phyloP scores from a whole-genome alignment of 2,113 vertebrate species.

The Coturnix japonica region DNA sequence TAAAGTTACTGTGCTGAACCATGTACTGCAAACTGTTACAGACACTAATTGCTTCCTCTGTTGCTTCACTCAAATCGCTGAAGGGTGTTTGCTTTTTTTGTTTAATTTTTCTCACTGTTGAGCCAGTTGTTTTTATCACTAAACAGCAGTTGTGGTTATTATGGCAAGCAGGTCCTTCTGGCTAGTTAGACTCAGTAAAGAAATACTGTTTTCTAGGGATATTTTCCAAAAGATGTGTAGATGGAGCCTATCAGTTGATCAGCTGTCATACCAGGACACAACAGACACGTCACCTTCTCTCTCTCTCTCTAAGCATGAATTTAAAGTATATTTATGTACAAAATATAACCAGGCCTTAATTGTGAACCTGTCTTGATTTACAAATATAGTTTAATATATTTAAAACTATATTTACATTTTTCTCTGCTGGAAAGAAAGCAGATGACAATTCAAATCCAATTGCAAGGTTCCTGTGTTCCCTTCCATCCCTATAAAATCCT shows the following conservation, averaged over 20 bases:
- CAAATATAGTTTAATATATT: background rate
- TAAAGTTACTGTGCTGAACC: background rate
- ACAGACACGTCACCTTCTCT: background rate
- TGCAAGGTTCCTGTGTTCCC: accelerated
- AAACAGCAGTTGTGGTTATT: background rate
- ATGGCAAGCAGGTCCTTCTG: background rate
- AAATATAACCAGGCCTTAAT: background rate
- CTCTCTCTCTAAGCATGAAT: background rate
- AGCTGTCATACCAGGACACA: background rate
- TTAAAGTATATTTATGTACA: background rate
- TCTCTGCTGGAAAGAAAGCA: background rate
- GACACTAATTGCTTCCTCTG: background rate
- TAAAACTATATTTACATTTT: background rate
- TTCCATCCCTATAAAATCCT: no score
- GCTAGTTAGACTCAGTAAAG: background rate
- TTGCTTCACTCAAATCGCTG: background rate
- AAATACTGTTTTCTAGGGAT: background rate
- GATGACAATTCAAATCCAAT: background rate
- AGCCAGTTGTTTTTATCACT: background rate
- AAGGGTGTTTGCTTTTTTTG: background rate
- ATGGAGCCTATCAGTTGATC: background rate
- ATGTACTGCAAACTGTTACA: background rate
- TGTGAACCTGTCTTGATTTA: background rate
- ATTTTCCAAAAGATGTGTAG: background rate
- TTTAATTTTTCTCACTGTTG: background rate